Percentiles rank a stretch among this genome's conserved stretches.
Conservation (phyloP, 2,888 invertebrate genomes). For the Sipunculus nudus region DNA sequence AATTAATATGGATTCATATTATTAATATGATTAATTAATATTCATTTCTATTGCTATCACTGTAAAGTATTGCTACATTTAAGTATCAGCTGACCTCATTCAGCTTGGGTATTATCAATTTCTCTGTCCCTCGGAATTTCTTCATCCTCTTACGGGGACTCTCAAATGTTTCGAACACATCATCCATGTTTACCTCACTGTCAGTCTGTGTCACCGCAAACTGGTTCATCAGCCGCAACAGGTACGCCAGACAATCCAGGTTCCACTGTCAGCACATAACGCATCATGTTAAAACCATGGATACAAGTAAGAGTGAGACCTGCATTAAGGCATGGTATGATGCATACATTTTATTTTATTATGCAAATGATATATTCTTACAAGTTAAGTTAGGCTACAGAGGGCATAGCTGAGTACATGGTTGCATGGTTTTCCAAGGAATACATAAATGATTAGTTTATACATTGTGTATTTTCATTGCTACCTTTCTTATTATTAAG, state of each 20-base stretch:
- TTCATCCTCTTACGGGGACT: constrained; percentile 57
- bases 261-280: constrained; percentile 80
- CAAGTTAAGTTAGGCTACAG: neutral
- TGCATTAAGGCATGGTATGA: too few relatives aligned
- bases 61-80: neutral
- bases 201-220: constrained; percentile 75
- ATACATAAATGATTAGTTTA: too few relatives aligned
- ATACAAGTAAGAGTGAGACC: too few relatives aligned
- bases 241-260: constrained; percentile 89
- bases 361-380: too few relatives aligned
- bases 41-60: neutral
- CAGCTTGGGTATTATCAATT: constrained; percentile 76
- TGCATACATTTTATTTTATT: too few relatives aligned
- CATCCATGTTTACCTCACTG: constrained; percentile 51
- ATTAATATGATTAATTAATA: neutral
- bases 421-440: too few relatives aligned
- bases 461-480: too few relatives aligned
- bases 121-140: constrained; percentile 69
- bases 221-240: constrained; percentile 86
- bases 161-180: constrained; percentile 46
- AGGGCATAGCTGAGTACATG: neutral
- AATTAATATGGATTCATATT: too few relatives aligned
- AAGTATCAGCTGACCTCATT: constrained; percentile 71
- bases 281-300: too few relatives aligned
- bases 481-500: too few relatives aligned